These are phyloP conservation scores for Caenorhabditis sulstoni DNA, from an alignment of 2,888 invertebrate species.

Conservation along the genomic window DNA sequence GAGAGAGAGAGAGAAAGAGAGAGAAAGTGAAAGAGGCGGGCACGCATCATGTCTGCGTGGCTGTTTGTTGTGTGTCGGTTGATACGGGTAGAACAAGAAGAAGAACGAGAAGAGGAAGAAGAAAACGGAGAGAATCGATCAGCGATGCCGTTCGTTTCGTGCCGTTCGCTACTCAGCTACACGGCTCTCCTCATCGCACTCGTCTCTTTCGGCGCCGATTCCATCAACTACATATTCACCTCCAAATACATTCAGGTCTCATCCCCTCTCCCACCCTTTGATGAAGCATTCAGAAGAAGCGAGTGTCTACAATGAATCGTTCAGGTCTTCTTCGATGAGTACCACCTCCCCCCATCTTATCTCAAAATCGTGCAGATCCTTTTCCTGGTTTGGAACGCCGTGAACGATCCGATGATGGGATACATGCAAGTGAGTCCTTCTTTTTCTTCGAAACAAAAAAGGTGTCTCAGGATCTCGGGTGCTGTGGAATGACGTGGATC, in stretches of 20 bases:
- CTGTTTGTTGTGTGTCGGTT: slow-evolving; percentile 27
- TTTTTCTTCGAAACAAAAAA: background rate
- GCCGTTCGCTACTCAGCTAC: slow-evolving; percentile 33
- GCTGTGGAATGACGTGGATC: slow-evolving; percentile 72
- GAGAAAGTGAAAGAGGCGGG: slow-evolving; percentile 11
- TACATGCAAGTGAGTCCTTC: slow-evolving; percentile 64
- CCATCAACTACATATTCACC: slow-evolving; percentile 41
- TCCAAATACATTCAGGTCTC: slow-evolving; percentile 52
- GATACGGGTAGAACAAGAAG: slow-evolving; percentile 12
- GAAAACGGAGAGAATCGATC: slow-evolving; percentile 17
- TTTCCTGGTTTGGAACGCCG: slow-evolving; percentile 71
- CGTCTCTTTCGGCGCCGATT: slow-evolving; percentile 41
- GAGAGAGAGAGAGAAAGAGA: slow-evolving; percentile 22
- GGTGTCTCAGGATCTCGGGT: slow-evolving; percentile 67
- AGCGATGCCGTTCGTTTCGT: slow-evolving; percentile 7
- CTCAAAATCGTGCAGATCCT: slow-evolving; percentile 67
- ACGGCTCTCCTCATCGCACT: slow-evolving; percentile 44
- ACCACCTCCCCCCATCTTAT: slow-evolving; percentile 61
- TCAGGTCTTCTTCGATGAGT: slow-evolving; percentile 69
- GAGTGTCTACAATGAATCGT: slow-evolving; percentile 17
- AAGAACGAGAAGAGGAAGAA: slow-evolving; percentile 10
- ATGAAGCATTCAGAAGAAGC: too few relatives aligned
- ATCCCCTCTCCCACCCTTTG: background rate
- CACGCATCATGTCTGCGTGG: slow-evolving; percentile 30
- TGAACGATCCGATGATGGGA: slow-evolving; percentile 73